Evolutionary conservation across 1,140 invertebrate genomes (phyloP).

Genomic region (Aphis craccivora): DNA sequence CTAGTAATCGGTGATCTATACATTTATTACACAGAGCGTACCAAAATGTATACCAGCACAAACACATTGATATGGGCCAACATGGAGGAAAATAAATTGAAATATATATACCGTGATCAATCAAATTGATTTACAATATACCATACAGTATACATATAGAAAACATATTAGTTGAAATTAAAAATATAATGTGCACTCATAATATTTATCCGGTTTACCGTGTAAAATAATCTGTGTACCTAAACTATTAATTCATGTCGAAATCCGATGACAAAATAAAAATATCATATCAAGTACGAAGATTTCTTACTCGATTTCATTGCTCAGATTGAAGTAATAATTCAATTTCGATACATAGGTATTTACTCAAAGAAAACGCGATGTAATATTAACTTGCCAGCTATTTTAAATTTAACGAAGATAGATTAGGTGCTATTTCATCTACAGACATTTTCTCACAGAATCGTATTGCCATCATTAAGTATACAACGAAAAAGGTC

Average conservation of each 20-base stretch:
- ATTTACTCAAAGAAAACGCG: not conserved
- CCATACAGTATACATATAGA: not conserved
- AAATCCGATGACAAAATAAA: not conserved
- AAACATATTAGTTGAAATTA: not conserved
- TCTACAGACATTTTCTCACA: not conserved
- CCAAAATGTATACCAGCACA: not conserved
- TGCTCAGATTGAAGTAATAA: not conserved
- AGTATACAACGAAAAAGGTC: not conserved
- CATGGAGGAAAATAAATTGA: not conserved
- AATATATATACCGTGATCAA: not conserved
- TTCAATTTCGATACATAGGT: constrained; percentile 10
- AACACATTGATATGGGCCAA: not conserved
- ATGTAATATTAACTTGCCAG: not conserved
- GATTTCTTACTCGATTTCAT: not conserved
- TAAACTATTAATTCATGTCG: not conserved
- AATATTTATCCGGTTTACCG: not conserved
- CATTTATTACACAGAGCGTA: not conserved
- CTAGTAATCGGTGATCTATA: not conserved
- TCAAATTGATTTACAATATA: not conserved
- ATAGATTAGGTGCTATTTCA: not conserved
- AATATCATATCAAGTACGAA: not conserved
- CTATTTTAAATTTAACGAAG: not conserved
- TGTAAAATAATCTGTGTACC: not conserved
- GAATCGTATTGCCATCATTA: not conserved
- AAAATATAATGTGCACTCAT: not conserved